Base-by-base conservation (phyloP, 2,797 vertebrate species). In the Acanthurus leucopareius region DNA sequence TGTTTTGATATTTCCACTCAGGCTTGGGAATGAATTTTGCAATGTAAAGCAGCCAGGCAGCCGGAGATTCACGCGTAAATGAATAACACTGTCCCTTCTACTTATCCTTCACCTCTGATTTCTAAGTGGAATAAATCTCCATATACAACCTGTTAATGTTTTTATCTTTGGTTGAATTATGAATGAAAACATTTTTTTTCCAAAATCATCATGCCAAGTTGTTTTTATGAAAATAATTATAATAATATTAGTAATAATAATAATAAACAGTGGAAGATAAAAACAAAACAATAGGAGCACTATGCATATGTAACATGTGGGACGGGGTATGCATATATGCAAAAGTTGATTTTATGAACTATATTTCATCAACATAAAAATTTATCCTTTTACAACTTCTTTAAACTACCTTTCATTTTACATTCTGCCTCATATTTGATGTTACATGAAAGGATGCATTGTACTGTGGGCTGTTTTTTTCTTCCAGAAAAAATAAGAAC, bases 41-140 rank as follows among this genome's bases (percentile, higher is more conserved):
- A 80, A 67, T 78, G 63, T 84, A 80, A 83, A 76, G 45, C 73
- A 81, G 74, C 53, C 57, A 47, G 13, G 22, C 69, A 59, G 35
- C 61, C 5, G 5, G 64, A 72, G 75, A 76, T 70, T 73, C 64
- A 65, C 73, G 72, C 67, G 56, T 66, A 56, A 85, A 83, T 88
- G 73, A 77, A 83, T 69, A 78, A 83, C 11, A 2, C 35, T 53
- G 45, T 82, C 69, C 77, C 77, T 69, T 78, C 51, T 69, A 59
- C 63, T 88, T 82, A 62, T 80, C 71, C 71, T 72, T 89, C 72
- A 60, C 77, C 71, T 88, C 32, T 73, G 64, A 85, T 71, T 86
- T 85, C 25, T 48, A n/a, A 70, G 47, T 47, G 32, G 80, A 88
- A 80, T 86, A 83, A 73, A 91, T 89, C 75, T 79, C 66, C 80